Evolutionary conservation across 2,888 invertebrate species (phyloP).

Genomic region (Oxyscelio sp.): DNA sequence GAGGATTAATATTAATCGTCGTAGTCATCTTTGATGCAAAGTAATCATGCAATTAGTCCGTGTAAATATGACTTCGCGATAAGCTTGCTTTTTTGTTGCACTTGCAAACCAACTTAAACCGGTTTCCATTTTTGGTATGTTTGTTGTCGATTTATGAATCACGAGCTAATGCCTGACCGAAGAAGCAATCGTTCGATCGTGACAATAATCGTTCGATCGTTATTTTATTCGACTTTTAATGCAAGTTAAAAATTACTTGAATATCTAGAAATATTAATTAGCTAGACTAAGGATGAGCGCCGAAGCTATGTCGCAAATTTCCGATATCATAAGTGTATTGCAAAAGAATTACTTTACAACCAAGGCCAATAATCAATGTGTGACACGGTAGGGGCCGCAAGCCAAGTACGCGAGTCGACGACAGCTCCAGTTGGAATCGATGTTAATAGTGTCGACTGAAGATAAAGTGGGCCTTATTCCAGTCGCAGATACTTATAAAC

Average conservation of each 20-base stretch:
- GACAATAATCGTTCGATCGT: too few species aligned
- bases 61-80: slow-evolving; percentile 41
- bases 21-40: slow-evolving; percentile 6
- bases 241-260: too few species aligned
- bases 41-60: slow-evolving; percentile 49
- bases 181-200: too few species aligned
- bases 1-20: slow-evolving; percentile 37
- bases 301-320: slow-evolving; percentile 48
- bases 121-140: slow-evolving; percentile 7
- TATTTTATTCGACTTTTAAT: too few species aligned
- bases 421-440: not conserved
- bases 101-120: not conserved
- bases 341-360: slow-evolving; percentile 57
- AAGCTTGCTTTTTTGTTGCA: slow-evolving; percentile 23
- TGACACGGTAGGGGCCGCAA: slow-evolving; percentile 42
- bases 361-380: slow-evolving; percentile 46
- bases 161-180: not conserved
- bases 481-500: not conserved
- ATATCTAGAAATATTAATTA: too few species aligned
- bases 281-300: slow-evolving; percentile 5
- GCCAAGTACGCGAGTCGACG: slow-evolving; percentile 9
- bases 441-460: not conserved
- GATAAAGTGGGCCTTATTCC: not conserved
- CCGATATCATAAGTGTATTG: slow-evolving; percentile 41
- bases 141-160: slow-evolving; percentile 13